These are phyloP conservation scores for Hemibagrus guttatus DNA, from an alignment of 2,797 vertebrate genomes.

Conservation along the genomic window DNA sequence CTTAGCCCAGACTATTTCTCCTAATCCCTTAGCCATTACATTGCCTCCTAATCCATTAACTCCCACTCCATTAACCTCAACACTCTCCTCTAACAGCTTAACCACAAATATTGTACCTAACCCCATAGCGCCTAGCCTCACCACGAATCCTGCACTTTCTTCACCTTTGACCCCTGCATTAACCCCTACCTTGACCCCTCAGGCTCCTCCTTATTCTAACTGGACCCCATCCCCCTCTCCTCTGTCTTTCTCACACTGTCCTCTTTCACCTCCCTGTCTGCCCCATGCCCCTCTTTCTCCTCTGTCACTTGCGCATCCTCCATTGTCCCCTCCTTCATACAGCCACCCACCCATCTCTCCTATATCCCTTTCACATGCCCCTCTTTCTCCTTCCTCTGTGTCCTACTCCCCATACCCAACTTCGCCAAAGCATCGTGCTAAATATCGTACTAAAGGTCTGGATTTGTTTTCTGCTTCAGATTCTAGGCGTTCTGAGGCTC, in stretches of 20 bases:
- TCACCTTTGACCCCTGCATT: conserved; percentile 35
- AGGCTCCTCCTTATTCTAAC: conserved; percentile 63
- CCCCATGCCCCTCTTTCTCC: conserved; percentile 54
- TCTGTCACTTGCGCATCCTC: conserved; percentile 44
- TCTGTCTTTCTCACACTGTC: conserved; percentile 51
- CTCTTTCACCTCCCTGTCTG: conserved; percentile 54
- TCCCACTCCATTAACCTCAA: conserved; percentile 26
- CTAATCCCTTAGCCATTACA: conserved; percentile 18
- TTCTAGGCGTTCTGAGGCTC: conserved; percentile 69
- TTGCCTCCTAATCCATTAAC: conserved; percentile 43
- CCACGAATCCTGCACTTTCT: conserved; percentile 37
- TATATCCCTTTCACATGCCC: conserved; percentile 54
- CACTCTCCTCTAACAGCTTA: conserved; percentile 40
- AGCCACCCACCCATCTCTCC: conserved; percentile 57
- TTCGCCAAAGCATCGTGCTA: conserved; percentile 81
- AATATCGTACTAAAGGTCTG: conserved; percentile 76
- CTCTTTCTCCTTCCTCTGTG: conserved; percentile 53
- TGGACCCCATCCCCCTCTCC: conserved; percentile 66
- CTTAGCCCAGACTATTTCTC: conserved; percentile 12
- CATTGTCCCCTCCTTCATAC: conserved; percentile 49
- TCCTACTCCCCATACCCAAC: conserved; percentile 77
- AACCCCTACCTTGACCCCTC: conserved; percentile 52
- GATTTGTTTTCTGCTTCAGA: conserved; percentile 75
- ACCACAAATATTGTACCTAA: conserved; percentile 31
- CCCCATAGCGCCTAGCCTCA: conserved; percentile 21